Percentiles rank a stretch among this genome's conserved stretches.
Evolutionary conservation across 2,113 vertebrate genomes (phyloP).

Genomic region (Furnarius figulus): DNA sequence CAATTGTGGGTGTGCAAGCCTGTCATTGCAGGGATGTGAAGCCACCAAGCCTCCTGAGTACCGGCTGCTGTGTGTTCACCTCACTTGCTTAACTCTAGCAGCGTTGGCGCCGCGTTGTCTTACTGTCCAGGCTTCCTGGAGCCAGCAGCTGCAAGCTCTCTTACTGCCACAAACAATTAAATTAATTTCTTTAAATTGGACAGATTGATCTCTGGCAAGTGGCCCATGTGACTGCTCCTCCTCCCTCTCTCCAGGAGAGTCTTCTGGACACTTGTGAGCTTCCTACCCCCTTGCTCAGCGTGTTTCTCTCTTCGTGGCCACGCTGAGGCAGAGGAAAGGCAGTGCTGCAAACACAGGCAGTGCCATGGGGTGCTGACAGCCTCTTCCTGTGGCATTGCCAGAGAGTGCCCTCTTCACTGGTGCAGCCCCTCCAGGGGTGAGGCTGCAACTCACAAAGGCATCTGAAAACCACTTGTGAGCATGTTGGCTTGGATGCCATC

Average conservation of each 20-base stretch:
- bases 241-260: neutral
- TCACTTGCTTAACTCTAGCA: neutral
- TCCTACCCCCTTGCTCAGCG: fast-evolving
- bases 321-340: neutral
- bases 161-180: slow-evolving; percentile 15
- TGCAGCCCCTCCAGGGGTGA: neutral
- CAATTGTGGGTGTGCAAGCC: neutral
- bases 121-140: slow-evolving; percentile 5
- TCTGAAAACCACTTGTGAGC: neutral
- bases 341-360: neutral
- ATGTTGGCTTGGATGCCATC: fast-evolving
- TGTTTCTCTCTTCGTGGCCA: neutral
- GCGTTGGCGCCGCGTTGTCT: fast-evolving
- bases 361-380: neutral
- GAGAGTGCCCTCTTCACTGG: neutral
- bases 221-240: neutral
- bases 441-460: neutral
- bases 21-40: neutral
- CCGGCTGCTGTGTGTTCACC: neutral
- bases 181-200: slow-evolving; percentile 30
- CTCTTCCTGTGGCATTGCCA: neutral
- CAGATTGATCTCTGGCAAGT: neutral
- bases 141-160: slow-evolving; percentile 36
- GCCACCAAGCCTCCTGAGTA: neutral
- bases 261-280: slow-evolving; percentile 4